phyloP scores from a whole-genome alignment of 2,113 vertebrate genomes.

The Nipponia nippon region DNA sequence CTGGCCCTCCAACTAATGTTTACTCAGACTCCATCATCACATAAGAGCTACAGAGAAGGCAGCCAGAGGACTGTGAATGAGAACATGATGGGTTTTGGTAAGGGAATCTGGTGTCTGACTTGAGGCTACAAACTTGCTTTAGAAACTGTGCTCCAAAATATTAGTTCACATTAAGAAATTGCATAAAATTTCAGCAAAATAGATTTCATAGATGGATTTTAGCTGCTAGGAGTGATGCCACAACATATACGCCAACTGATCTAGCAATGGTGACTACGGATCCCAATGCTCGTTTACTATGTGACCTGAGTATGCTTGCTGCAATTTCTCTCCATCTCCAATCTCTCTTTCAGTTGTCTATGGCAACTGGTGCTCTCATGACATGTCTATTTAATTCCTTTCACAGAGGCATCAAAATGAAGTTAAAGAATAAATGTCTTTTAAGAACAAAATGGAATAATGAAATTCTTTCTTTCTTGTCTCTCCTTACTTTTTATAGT shows the following conservation, averaged over 20 bases:
- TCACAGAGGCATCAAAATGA: background rate
- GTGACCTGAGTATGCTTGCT: background rate
- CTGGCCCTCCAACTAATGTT: background rate
- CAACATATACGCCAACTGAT: background rate
- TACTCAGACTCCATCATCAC: background rate
- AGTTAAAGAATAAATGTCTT: background rate
- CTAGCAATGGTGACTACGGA: background rate
- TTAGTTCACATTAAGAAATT: background rate
- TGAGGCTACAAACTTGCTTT: background rate
- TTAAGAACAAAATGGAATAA: background rate
- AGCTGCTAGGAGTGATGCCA: background rate
- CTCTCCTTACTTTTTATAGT: background rate
- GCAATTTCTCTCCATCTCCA: background rate
- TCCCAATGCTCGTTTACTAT: background rate
- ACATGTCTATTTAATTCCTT: background rate
- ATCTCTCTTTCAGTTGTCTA: background rate
- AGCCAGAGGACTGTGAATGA: background rate
- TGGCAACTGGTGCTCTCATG: background rate
- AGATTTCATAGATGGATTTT: background rate
- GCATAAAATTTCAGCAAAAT: background rate
- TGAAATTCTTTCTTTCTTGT: background rate
- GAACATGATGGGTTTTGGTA: background rate
- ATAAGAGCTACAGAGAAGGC: background rate
- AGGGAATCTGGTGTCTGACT: background rate
- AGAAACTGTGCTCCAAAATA: background rate